Evolutionary conservation across 1,140 invertebrate species (phyloP).

Genomic region (Drosophila tropicalis): DNA sequence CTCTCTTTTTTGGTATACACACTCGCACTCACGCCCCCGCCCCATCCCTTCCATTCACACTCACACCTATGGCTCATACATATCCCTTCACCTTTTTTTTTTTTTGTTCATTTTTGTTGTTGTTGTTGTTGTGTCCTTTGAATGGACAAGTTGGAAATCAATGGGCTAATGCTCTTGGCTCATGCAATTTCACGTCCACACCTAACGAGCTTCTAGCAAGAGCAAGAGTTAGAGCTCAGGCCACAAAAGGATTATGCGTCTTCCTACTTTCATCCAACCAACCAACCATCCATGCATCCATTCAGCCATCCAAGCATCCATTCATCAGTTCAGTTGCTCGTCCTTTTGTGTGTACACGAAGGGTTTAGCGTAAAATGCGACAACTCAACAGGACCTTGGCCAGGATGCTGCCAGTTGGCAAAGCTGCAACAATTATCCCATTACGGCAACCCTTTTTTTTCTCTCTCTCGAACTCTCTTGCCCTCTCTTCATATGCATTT

Average conservation of each 20-base stretch:
- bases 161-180: constrained; percentile 74
- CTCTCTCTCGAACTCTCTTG: background rate
- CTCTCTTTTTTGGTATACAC: background rate
- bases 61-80: too few relatives aligned
- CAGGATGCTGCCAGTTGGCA: constrained; percentile 51
- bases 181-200: constrained; percentile 74
- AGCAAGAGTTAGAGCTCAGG: background rate
- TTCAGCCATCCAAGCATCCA: constrained; percentile 2
- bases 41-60: too few relatives aligned
- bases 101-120: background rate
- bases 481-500: background rate
- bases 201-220: constrained; percentile 19
- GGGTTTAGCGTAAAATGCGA: constrained; percentile 18
- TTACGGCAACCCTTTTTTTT: constrained; percentile 66
- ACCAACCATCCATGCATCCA: background rate
- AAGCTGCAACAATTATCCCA: constrained; percentile 77
- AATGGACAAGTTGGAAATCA: constrained; percentile 52
- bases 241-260: constrained; percentile 53
- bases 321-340: constrained; percentile 8
- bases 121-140: constrained; percentile 32
- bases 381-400: constrained; percentile 28
- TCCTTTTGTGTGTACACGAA: constrained; percentile 41
- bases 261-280: constrained; percentile 6
- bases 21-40: too few relatives aligned
- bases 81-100: constrained; percentile 1